These are phyloP conservation scores for Tiliqua scincoides DNA, from an alignment of 2,113 vertebrate species.

Conservation along the genomic window DNA sequence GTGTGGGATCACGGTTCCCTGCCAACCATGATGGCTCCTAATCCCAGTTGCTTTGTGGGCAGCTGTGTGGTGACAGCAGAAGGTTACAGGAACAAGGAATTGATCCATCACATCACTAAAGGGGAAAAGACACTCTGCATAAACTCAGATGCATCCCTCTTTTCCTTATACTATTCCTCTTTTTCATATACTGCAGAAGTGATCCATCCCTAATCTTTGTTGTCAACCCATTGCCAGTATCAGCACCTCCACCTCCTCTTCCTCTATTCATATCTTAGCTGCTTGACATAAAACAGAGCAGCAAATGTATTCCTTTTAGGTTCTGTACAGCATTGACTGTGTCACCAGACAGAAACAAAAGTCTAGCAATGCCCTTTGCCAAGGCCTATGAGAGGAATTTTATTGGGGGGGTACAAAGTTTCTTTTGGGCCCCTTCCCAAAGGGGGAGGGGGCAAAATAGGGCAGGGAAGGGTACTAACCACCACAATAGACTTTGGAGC, in stretches of 20 bases:
- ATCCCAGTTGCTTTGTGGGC: no score
- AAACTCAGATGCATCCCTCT: not conserved
- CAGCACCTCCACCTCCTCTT: not conserved
- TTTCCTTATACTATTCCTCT: not conserved
- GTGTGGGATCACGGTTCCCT: not conserved
- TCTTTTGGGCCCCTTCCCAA: no score
- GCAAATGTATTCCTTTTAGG: not conserved
- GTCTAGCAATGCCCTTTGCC: no score
- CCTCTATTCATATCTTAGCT: not conserved
- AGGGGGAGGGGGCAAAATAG: no score
- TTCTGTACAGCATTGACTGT: not conserved
- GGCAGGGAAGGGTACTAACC: no score
- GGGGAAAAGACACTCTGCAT: not conserved
- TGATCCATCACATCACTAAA: not conserved
- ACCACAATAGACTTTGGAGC: not conserved
- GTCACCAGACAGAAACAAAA: not conserved
- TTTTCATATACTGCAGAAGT: not conserved
- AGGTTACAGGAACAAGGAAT: not conserved
- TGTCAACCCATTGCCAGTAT: not conserved
- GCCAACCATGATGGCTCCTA: not conserved
- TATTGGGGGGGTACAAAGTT: no score
- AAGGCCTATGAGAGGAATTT: no score
- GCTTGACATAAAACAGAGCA: not conserved
- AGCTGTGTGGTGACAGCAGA: not conserved
- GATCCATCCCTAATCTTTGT: not conserved